These are phyloP conservation scores for Neodiprion virginianus DNA, from an alignment of 1,140 invertebrate species.

Conservation along the genomic window DNA sequence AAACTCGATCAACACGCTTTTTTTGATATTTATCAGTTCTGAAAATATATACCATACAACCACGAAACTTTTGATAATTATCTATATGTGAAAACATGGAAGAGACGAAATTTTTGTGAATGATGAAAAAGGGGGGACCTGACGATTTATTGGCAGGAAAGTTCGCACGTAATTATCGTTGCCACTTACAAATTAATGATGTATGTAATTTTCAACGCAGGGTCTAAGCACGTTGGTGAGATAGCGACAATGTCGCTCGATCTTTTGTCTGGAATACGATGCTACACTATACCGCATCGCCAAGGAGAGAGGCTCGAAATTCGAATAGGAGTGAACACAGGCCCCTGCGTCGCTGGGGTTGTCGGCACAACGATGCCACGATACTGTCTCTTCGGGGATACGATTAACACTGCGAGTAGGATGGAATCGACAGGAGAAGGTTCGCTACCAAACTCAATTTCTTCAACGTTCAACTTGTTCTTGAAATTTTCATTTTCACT, in stretches of 20 bases:
- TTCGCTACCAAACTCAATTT: slow-evolving; percentile 28
- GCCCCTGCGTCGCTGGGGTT: slow-evolving; percentile 67
- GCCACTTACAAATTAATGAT: too few relatives aligned
- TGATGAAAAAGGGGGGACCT: too few relatives aligned
- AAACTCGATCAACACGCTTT: too few relatives aligned
- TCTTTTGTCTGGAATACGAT: slow-evolving; percentile 60
- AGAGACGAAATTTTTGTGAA: too few relatives aligned
- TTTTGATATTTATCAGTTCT: too few relatives aligned
- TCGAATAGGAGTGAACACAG: slow-evolving; percentile 69
- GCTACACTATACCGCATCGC: slow-evolving; percentile 66
- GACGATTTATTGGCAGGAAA: too few relatives aligned
- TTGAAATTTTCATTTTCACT: background rate
- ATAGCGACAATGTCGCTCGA: slow-evolving; percentile 70
- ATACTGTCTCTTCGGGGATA: slow-evolving; percentile 70
- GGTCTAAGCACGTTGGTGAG: slow-evolving; percentile 61
- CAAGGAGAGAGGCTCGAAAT: slow-evolving; percentile 64
- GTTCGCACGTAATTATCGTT: too few relatives aligned
- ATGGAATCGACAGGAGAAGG: slow-evolving; percentile 65
- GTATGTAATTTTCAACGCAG: background rate
- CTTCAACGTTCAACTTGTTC: background rate
- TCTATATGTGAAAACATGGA: too few relatives aligned
- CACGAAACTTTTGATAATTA: too few relatives aligned
- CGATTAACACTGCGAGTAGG: slow-evolving; percentile 63
- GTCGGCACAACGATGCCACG: slow-evolving; percentile 71
- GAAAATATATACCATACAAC: too few relatives aligned